Evolutionary conservation across 92 coral and sea anemone genomes (phyloP), one percentile per base, ranked within the genome.

Genomic region (Zoanthus gigantus): DNA sequence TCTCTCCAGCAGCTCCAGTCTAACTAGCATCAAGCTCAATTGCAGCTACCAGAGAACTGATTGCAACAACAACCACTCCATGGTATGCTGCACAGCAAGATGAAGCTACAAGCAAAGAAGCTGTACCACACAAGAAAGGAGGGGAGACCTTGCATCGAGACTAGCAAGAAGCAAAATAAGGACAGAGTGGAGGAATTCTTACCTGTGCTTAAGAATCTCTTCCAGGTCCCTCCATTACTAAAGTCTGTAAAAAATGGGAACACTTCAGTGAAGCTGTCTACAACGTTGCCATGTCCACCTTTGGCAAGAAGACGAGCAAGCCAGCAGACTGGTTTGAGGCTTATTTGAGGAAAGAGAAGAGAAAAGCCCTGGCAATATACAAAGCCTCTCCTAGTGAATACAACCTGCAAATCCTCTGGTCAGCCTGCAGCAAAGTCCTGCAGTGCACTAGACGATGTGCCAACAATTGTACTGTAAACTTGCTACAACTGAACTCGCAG

Each of bases 271-370:
- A 75, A 14, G 45, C 80, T 16, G 15, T 75, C 28, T 75, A 75
- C 30, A 34, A 53, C 47, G 56, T 7, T 5, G 80, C 60, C 12
- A 34, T 75, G 56, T 9, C 52, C 4, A 47, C 52, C 8, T 47
- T 47, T 47, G 52, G 52, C 4, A 47, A 47, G 52, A 47, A 47
- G 52, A 47, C 4, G 5, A 47, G 4, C 52, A 47, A 47, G 5
- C 0, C 91, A 81, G 63, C 28, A 23, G 80, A 75, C 15, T 75
- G 80, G 80, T 75, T 75, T 48, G 58, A 75, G 28, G 56, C 80
- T 42, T 3, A 75, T 5, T 28, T 12, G 66, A 58, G 4, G 17
- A 58, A 11, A 58, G 44, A 34, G 13, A 75, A 75, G 63, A 31
- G 61, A 23, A 5, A 17, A 50, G 23, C 23, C 23, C 23, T 23